Evolutionary conservation across 2,113 vertebrate genomes (phyloP).

Genomic region (Thamnaconus septentrionalis): DNA sequence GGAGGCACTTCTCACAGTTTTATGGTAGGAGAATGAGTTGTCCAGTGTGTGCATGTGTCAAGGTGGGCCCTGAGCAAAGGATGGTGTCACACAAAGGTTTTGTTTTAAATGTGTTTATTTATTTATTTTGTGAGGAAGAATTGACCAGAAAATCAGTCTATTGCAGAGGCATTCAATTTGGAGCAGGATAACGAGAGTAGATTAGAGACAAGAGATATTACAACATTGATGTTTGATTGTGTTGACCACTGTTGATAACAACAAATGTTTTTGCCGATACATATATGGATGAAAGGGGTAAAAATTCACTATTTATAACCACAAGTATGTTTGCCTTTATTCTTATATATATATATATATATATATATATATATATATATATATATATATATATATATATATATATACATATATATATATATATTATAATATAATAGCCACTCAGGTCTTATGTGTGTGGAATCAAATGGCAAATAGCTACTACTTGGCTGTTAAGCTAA

Average conservation of each 20-base stretch:
- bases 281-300: no score
- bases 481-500: no score
- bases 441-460: no score
- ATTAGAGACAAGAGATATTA: background rate
- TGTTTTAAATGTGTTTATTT: background rate
- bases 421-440: no score
- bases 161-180: slow-evolving; percentile 27
- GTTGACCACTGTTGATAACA: slow-evolving; percentile 14
- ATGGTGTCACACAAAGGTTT: slow-evolving; percentile 7
- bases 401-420: no score
- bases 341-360: no score
- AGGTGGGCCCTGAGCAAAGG: background rate
- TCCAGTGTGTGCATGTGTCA: slow-evolving; percentile 11
- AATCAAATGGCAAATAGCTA: no score
- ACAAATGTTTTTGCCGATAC: background rate
- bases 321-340: no score
- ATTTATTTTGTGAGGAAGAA: slow-evolving; percentile 29
- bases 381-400: no score
- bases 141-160: slow-evolving; percentile 43
- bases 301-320: no score
- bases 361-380: no score
- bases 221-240: slow-evolving; percentile 15
- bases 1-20: slow-evolving; percentile 26
- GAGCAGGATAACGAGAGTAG: slow-evolving; percentile 13
- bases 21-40: slow-evolving; percentile 22